Percentiles rank a stretch among this genome's conserved stretches.
Conservation (phyloP, 2,113 vertebrate genomes). For the Centropus unirufus region DNA sequence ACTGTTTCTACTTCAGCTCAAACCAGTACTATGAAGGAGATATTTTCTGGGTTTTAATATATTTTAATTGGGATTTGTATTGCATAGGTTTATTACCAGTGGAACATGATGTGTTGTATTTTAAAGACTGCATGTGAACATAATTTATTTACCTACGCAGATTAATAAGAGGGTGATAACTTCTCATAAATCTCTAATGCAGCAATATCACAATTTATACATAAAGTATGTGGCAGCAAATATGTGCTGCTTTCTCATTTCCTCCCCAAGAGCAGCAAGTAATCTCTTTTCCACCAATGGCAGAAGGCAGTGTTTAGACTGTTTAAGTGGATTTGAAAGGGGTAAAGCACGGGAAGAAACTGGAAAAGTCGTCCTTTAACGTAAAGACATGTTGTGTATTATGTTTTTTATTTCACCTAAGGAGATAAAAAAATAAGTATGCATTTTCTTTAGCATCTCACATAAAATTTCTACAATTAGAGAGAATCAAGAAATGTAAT, state of each 20-base stretch:
- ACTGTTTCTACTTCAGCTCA: too few species aligned
- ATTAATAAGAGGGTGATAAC: neutral
- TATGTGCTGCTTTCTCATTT: neutral
- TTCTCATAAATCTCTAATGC: neutral
- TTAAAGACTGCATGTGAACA: neutral
- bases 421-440: neutral
- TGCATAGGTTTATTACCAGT: neutral
- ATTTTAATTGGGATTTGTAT: neutral
- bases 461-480: neutral
- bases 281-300: neutral
- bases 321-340: neutral
- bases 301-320: neutral
- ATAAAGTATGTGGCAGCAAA: neutral
- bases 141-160: neutral
- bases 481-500: neutral
- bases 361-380: neutral
- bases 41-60: neutral
- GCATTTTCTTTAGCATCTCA: neutral
- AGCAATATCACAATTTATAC: fast-evolving
- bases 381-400: neutral
- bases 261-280: neutral
- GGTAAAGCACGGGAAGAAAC: neutral
- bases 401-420: neutral
- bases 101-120: neutral
- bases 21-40: neutral